These are phyloP conservation scores for Pectinophora gossypiella DNA, from an alignment of 1,140 invertebrate genomes.

Conservation along the genomic window DNA sequence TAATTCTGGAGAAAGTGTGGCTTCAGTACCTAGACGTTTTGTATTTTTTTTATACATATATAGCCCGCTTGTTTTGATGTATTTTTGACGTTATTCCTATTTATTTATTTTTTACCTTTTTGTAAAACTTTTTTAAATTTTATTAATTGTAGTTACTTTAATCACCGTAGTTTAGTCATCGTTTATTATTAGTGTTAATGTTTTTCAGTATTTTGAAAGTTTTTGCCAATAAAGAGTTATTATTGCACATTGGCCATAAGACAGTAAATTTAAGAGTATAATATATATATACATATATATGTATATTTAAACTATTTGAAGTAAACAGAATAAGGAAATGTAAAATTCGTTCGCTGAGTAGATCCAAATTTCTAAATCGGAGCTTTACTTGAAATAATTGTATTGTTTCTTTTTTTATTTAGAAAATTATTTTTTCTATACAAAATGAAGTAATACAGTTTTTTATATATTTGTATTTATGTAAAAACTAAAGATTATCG, in stretches of 20 bases:
- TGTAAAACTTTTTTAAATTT: slow-evolving; percentile 57
- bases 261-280: slow-evolving; percentile 20
- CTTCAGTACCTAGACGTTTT: slow-evolving; percentile 15
- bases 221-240: slow-evolving; percentile 38
- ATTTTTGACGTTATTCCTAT: slow-evolving; percentile 66
- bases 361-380: slow-evolving; percentile 49
- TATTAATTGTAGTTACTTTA: slow-evolving; percentile 33
- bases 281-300: slow-evolving; percentile 17
- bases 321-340: slow-evolving; percentile 33
- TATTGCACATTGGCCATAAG: slow-evolving; percentile 59
- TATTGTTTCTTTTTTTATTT: slow-evolving; percentile 16
- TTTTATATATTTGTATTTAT: slow-evolving; percentile 63
- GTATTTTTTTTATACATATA: slow-evolving; percentile 36
- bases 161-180: slow-evolving; percentile 32
- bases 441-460: slow-evolving; percentile 29
- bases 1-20: slow-evolving; percentile 41
- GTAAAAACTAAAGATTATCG: slow-evolving; percentile 34
- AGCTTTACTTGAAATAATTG: slow-evolving; percentile 40
- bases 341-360: slow-evolving; percentile 35
- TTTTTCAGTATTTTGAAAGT: slow-evolving; percentile 68
- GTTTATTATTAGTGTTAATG: slow-evolving; percentile 30
- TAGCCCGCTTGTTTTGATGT: slow-evolving; percentile 55
- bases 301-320: slow-evolving; percentile 24
- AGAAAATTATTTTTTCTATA: slow-evolving; percentile 18
- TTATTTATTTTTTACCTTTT: slow-evolving; percentile 65